Percentiles rank a stretch among this genome's conserved stretches.
Conservation (phyloP, 2,888 invertebrate species). For the Drosophila nr. medialis region DNA sequence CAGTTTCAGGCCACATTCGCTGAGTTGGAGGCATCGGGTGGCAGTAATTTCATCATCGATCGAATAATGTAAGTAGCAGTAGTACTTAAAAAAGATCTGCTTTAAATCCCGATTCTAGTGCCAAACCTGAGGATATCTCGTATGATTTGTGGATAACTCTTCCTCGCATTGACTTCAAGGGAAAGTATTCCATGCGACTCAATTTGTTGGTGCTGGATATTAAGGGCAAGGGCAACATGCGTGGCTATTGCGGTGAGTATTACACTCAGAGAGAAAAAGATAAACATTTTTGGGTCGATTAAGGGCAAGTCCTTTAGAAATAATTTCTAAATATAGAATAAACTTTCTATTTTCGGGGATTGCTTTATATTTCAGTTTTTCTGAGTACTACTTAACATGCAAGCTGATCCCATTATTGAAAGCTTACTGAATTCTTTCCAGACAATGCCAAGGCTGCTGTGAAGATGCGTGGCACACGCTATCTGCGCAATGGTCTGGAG, state of each 20-base stretch:
- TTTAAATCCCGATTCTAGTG: constrained; percentile 58
- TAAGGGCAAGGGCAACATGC: constrained; percentile 83
- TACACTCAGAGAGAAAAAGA: neutral
- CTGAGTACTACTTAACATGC: neutral
- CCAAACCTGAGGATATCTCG: constrained; percentile 79
- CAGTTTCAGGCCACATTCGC: constrained; percentile 83
- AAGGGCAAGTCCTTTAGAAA: too few species aligned
- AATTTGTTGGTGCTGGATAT: constrained; percentile 83
- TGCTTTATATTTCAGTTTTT: neutral
- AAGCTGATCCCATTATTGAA: neutral
- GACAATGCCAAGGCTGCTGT: constrained; percentile 83
- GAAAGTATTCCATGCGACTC: constrained; percentile 82
- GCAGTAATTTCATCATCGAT: constrained; percentile 84
- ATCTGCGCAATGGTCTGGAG: constrained; percentile 76
- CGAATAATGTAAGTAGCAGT: constrained; percentile 77
- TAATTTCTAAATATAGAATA: too few species aligned
- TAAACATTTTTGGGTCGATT: too few species aligned
- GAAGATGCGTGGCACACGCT: constrained; percentile 82
- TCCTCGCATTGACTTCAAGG: constrained; percentile 83
- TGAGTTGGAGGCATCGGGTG: constrained; percentile 82
- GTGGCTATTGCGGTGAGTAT: constrained; percentile 80
- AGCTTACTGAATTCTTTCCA: constrained; percentile 23
- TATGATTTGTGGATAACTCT: constrained; percentile 83
- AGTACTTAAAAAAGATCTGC: neutral
- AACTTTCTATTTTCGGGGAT: neutral